Evolutionary conservation across 2,888 invertebrate genomes (phyloP), one percentile per base, ranked within the genome.

Genomic region (Cancer borealis): DNA sequence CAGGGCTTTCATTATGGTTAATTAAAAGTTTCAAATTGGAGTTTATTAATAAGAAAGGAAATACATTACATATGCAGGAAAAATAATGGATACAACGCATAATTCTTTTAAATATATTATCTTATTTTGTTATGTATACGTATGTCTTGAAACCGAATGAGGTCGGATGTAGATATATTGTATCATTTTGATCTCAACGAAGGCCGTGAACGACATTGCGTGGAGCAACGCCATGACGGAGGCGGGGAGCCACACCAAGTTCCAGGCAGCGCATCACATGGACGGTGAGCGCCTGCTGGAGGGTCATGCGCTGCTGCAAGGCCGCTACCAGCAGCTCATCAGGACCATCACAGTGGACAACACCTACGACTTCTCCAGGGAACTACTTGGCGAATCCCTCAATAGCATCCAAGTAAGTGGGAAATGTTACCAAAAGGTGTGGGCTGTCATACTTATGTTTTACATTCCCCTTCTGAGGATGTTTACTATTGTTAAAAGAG

Each of bases 161-260:
- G 3, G 12, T 6, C 49, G 39, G 39, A 0, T 2, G 39, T 39
- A 2, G 39, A 39, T 39, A 39, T 39, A 39, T 39, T 39, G 60
- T 4, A 66, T 66, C 21, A 4, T 66, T 4, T 17, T 17, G 17
- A 66, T 45, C 45, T 66, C 17, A 5, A 4, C 60, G n/a, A 21
- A 94, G 94, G 94, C 94, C 6, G 92, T 94, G 45, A 94, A 92
- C 84, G 92, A 47, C 90, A 92, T 94, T 5, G 84, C 94, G 8
- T 92, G 92, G 92, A 84, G 92, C 49, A 94, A 94, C 60, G 94
- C 94, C 90, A 89, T 92, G 92, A 92, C 92, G 26, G 94, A 94
- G 90, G 90, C 89, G 12, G 54, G 92, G 21, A 90, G 92, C 3
- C 92, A 94, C 10, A 26, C 49, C 21, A 88, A 87, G 89, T 94